phyloP scores from a whole-genome alignment of 2,797 vertebrate genomes.

The Centropyge bicolor region DNA sequence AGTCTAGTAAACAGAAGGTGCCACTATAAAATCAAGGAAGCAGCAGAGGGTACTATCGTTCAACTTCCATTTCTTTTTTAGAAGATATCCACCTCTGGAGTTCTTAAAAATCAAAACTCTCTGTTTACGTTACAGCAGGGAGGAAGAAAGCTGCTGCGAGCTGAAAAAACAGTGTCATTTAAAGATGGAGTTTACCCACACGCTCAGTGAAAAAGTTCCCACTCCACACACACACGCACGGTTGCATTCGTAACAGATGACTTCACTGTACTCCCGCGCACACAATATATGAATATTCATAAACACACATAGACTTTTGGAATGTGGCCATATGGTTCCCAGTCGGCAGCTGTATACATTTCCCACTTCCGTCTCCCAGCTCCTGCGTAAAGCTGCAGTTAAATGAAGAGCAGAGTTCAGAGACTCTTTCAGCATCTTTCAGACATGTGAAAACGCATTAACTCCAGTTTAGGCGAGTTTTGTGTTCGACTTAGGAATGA shows the following conservation, averaged over 20 bases:
- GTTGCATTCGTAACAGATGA: conserved; percentile 40
- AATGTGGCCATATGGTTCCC: conserved; percentile 53
- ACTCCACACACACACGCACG: not conserved
- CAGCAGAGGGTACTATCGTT: not conserved
- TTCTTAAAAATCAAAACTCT: not conserved
- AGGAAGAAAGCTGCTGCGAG: conserved; percentile 2
- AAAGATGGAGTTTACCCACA: conserved; percentile 20
- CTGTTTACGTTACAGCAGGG: not conserved
- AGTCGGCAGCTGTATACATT: conserved; percentile 43
- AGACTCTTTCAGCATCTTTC: conserved; percentile 34
- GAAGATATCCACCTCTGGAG: not conserved
- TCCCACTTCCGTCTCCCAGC: conserved; percentile 23
- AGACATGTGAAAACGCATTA: conserved; percentile 16
- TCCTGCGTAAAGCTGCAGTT: conserved; percentile 30
- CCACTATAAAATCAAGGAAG: conserved; percentile 19
- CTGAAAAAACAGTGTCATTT: conserved; percentile 13
- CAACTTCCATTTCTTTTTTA: not conserved
- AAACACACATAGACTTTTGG: conserved; percentile 36
- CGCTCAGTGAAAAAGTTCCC: conserved; percentile 30
- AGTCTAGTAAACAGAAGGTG: conserved; percentile 16
- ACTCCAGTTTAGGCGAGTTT: conserved; percentile 5
- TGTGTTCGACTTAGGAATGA: not conserved
- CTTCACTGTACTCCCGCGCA: conserved; percentile 26
- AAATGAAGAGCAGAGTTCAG: conserved; percentile 34
- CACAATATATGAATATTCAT: conserved; percentile 66